Conservation (phyloP, 2,888 invertebrate species). For the Drosophila algonquin region DNA sequence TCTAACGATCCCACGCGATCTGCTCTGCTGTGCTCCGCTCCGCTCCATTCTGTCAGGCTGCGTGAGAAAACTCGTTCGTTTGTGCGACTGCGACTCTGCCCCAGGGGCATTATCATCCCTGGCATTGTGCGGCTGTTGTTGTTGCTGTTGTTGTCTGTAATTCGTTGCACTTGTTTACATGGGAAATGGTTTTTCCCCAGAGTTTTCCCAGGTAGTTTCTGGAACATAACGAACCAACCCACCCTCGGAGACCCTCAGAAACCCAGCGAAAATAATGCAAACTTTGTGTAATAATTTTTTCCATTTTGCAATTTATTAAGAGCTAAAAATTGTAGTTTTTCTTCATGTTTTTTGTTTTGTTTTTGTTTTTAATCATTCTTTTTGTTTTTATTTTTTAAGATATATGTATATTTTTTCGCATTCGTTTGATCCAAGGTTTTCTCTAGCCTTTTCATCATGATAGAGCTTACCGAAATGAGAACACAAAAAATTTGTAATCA, state of each 20-base stretch:
- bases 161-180: constrained; percentile 78
- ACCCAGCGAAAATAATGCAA: constrained; percentile 14
- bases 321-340: constrained; percentile 54
- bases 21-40: not conserved
- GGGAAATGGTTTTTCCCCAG: constrained; percentile 67
- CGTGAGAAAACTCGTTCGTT: constrained; percentile 73
- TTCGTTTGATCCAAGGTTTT: constrained; percentile 40
- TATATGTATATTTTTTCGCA: constrained; percentile 36
- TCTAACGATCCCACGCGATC: constrained; percentile 55
- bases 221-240: not conserved
- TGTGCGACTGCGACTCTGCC: constrained; percentile 14
- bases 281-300: constrained; percentile 52
- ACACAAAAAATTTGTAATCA: constrained; percentile 27
- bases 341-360: constrained; percentile 38
- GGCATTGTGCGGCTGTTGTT: constrained; percentile 31
- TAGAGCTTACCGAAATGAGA: constrained; percentile 38
- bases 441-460: constrained; percentile 24
- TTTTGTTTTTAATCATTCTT: constrained; percentile 24
- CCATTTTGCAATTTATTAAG: constrained; percentile 66
- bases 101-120: constrained; percentile 49
- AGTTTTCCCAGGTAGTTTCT: constrained; percentile 17
- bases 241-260: not conserved
- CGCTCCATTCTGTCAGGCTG: constrained; percentile 30
- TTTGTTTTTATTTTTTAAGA: constrained; percentile 29
- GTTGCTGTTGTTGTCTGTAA: constrained; percentile 40